phyloP scores from a whole-genome alignment of 2,797 vertebrate genomes.

The Sarcophilus harrisii region DNA sequence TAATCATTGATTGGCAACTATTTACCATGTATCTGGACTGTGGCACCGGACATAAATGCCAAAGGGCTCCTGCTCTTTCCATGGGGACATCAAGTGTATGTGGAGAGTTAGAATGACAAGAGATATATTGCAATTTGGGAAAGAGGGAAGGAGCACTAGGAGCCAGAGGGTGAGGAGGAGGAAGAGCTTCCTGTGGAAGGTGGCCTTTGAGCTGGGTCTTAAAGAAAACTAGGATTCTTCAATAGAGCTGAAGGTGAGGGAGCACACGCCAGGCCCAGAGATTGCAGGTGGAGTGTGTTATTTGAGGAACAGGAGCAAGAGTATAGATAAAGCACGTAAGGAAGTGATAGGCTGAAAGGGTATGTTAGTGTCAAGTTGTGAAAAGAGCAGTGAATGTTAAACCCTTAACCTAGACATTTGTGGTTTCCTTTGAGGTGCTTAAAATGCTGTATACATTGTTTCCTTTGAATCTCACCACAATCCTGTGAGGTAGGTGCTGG shows the following conservation, averaged over 20 bases:
- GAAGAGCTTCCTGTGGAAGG: not conserved
- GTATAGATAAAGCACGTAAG: not conserved
- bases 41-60: not conserved
- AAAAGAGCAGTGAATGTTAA: not conserved
- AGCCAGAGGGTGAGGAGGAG: no score
- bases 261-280: not conserved
- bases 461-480: slow-evolving; percentile 32
- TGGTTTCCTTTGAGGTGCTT: not conserved
- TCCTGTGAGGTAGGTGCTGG: not conserved
- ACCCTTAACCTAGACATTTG: not conserved
- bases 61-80: not conserved
- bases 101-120: no score
- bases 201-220: not conserved
- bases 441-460: slow-evolving; percentile 1
- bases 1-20: not conserved
- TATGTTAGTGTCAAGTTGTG: not conserved
- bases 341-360: not conserved
- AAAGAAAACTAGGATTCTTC: not conserved
- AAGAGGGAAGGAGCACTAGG: no score
- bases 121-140: not conserved
- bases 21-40: not conserved
- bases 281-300: not conserved
- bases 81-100: no score
- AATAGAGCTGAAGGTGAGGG: not conserved
- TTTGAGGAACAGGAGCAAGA: not conserved